Evolutionary conservation across 2,797 vertebrate genomes (phyloP).

Genomic region (Erpetoichthys calabaricus): DNA sequence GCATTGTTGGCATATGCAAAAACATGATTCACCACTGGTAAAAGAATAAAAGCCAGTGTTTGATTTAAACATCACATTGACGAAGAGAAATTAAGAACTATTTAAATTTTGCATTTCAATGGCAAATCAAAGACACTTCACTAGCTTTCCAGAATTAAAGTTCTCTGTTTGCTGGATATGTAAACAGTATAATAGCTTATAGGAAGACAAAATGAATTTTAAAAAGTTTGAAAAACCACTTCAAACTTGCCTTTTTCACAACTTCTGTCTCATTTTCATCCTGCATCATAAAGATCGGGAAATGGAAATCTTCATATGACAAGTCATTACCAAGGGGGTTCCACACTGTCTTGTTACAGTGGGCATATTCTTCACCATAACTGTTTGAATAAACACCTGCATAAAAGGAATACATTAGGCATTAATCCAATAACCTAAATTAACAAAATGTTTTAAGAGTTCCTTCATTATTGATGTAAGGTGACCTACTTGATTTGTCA

Average conservation of each 20-base stretch:
- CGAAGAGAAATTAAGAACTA: too few relatives aligned
- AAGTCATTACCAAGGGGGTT: conserved; percentile 64
- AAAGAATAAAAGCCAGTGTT: too few relatives aligned
- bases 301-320: conserved; percentile 77
- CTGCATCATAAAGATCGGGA: conserved; percentile 81
- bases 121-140: too few relatives aligned
- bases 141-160: too few relatives aligned
- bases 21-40: too few relatives aligned
- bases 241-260: conserved; percentile 62
- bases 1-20: too few relatives aligned
- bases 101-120: too few relatives aligned
- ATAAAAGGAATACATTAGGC: background rate
- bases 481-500: conserved; percentile 69
- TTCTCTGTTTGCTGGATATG: too few relatives aligned
- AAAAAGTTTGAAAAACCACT: background rate
- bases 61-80: too few relatives aligned
- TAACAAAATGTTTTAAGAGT: background rate
- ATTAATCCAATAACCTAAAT: background rate
- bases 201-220: background rate
- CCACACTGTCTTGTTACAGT: conserved; percentile 63
- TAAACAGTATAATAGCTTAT: too few relatives aligned
- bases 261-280: conserved; percentile 70
- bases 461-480: background rate
- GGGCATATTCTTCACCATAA: conserved; percentile 57
- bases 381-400: conserved; percentile 64